These are phyloP conservation scores for Tenthredo distinguenda DNA, from an alignment of 2,888 invertebrate genomes.

Conservation along the genomic window DNA sequence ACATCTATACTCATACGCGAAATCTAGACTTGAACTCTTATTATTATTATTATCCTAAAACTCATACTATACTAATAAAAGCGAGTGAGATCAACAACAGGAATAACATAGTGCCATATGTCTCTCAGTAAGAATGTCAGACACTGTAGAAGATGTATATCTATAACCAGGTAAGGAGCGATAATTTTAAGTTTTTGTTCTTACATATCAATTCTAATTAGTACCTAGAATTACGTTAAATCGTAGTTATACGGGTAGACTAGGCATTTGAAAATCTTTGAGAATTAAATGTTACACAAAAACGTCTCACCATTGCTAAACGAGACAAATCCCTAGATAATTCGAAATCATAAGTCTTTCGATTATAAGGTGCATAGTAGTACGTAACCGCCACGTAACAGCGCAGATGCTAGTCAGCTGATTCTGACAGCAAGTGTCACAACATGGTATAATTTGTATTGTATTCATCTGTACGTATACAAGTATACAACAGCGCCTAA, in stretches of 20 bases:
- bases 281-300: background rate
- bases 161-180: conserved; percentile 68
- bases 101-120: conserved; percentile 63
- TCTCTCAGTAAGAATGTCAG: conserved; percentile 74
- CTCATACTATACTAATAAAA: background rate
- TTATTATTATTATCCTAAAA: conserved; percentile 1
- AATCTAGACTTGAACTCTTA: background rate
- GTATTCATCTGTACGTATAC: background rate
- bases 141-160: conserved; percentile 72
- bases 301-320: background rate
- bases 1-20: background rate
- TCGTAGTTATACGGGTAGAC: too few relatives aligned
- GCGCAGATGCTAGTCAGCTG: conserved; percentile 31
- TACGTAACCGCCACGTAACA: conserved; percentile 15
- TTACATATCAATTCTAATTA: background rate
- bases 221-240: background rate
- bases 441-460: background rate
- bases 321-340: background rate
- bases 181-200: conserved; percentile 17
- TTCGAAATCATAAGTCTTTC: background rate
- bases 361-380: background rate
- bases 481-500: background rate
- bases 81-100: conserved; percentile 34
- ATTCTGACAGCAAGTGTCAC: conserved; percentile 40
- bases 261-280: too few relatives aligned